phyloP scores from a whole-genome alignment of 2,113 vertebrate species.

The Menura novaehollandiae region DNA sequence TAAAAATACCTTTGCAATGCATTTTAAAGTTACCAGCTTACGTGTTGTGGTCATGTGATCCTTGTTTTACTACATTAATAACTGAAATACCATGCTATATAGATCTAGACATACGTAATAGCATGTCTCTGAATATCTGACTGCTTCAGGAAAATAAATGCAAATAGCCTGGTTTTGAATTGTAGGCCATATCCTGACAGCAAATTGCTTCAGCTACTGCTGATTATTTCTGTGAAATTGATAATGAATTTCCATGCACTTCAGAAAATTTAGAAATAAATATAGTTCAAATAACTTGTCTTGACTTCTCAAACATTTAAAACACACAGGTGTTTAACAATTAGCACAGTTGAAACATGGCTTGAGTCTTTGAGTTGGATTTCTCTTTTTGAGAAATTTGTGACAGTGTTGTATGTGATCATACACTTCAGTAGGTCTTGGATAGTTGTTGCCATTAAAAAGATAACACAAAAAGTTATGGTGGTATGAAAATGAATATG shows the following conservation, averaged over 20 bases:
- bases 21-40: neutral
- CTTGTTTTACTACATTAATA: neutral
- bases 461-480: fast-evolving
- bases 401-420: neutral
- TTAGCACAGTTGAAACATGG: neutral
- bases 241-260: neutral
- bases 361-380: constrained; percentile 19
- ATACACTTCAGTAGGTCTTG: neutral
- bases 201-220: neutral
- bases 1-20: neutral
- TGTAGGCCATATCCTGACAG: neutral
- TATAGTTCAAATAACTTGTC: neutral
- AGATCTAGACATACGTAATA: neutral
- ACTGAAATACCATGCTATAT: neutral
- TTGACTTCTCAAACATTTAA: neutral
- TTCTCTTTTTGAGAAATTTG: neutral
- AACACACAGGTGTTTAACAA: neutral
- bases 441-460: neutral
- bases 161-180: neutral
- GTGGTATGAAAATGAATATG: neutral
- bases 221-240: neutral
- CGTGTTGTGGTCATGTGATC: neutral
- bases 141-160: neutral
- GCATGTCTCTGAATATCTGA: neutral
- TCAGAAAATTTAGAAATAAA: neutral